Percentiles rank a stretch among this genome's conserved stretches.
These are phyloP conservation scores for Microplitis mediator DNA, from an alignment of 1,140 invertebrate genomes.

Conservation along the genomic window DNA sequence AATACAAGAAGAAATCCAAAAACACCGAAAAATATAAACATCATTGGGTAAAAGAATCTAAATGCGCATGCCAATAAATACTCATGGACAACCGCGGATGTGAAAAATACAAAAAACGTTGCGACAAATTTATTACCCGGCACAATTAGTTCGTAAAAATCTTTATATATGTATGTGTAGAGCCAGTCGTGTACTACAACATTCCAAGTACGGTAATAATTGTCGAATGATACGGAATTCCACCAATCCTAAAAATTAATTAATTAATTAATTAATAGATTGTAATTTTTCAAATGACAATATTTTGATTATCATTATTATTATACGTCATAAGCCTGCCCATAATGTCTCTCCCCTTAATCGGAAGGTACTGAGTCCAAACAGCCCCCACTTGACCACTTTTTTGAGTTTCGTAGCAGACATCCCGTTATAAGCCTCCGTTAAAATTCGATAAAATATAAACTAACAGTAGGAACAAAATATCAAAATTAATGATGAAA, in stretches of 20 bases:
- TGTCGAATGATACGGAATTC: conserved; percentile 81
- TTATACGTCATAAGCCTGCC: too few relatives aligned
- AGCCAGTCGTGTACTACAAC: conserved; percentile 94
- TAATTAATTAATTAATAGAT: background rate
- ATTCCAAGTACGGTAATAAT: conserved; percentile 93
- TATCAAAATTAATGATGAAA: too few relatives aligned
- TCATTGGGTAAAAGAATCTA: conserved; percentile 85
- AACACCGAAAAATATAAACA: conserved; percentile 74
- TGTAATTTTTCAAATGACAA: too few relatives aligned
- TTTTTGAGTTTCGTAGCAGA: too few relatives aligned
- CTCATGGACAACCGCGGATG: conserved; percentile 83
- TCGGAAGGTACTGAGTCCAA: too few relatives aligned
- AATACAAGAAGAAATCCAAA: conserved; percentile 67
- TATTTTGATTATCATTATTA: too few relatives aligned
- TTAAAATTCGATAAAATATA: too few relatives aligned
- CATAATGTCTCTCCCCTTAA: too few relatives aligned
- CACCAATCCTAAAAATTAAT: conserved; percentile 84
- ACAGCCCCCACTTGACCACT: too few relatives aligned
- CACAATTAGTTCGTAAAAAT: conserved; percentile 70
- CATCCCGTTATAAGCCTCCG: too few relatives aligned
- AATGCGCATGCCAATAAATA: conserved; percentile 80
- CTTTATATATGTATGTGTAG: conserved; percentile 89
- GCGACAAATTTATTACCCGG: conserved; percentile 63
- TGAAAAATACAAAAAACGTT: conserved; percentile 66
- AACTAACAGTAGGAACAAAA: too few relatives aligned